A percentile compares a stretch with the other conserved stretches of the same genome.
Conservation (phyloP, 1,140 invertebrate species). For the Zaprionus capensis region DNA sequence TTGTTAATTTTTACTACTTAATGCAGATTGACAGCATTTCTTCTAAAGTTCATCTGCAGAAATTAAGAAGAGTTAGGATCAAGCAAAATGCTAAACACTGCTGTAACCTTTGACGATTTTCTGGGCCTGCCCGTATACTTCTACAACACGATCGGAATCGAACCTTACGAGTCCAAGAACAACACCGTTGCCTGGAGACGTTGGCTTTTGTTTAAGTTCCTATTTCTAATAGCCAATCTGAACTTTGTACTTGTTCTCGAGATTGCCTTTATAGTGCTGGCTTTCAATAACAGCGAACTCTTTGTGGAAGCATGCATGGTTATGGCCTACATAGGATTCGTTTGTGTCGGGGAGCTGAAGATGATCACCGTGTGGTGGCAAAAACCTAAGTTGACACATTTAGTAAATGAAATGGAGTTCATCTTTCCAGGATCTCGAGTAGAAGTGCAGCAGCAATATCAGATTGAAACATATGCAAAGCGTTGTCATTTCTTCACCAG, state of each 20-base stretch:
- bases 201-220: slow-evolving; percentile 16
- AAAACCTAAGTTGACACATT: slow-evolving; percentile 26
- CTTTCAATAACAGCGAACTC: slow-evolving; percentile 31
- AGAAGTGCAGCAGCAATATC: slow-evolving; percentile 35
- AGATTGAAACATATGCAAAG: slow-evolving; percentile 22
- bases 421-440: slow-evolving; percentile 42
- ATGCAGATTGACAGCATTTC: not conserved
- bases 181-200: not conserved
- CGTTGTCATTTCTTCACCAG: slow-evolving; percentile 36
- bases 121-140: slow-evolving; percentile 41
- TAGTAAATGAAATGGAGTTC: slow-evolving; percentile 44
- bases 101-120: slow-evolving; percentile 43
- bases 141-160: slow-evolving; percentile 49
- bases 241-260: slow-evolving; percentile 36
- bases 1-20: no score
- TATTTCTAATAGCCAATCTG: slow-evolving; percentile 43
- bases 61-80: not conserved
- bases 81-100: not conserved
- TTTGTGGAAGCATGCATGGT: slow-evolving; percentile 64
- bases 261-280: slow-evolving; percentile 23
- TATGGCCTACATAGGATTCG: slow-evolving; percentile 62
- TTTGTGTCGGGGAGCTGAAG: slow-evolving; percentile 54
- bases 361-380: slow-evolving; percentile 52
- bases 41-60: not conserved
- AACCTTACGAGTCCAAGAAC: slow-evolving; percentile 36